These are phyloP conservation scores for Alviniconcha strummeri DNA, from an alignment of 2,888 invertebrate species.

Conservation along the genomic window DNA sequence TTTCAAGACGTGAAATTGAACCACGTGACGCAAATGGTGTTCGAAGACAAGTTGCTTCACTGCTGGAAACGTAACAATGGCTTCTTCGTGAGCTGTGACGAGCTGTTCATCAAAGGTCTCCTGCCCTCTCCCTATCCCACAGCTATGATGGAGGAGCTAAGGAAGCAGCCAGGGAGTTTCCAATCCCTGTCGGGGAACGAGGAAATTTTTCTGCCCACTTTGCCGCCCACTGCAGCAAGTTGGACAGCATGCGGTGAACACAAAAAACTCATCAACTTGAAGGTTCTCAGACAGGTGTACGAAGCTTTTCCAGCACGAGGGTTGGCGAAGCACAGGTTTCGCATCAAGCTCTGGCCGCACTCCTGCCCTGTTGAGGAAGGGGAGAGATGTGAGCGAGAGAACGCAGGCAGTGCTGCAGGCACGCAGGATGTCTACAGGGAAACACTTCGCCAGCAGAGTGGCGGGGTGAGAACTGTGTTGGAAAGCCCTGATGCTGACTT, in stretches of 20 bases:
- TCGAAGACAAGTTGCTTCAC: slow-evolving; percentile 1
- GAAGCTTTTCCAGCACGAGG: too few relatives aligned
- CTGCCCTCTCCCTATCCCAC: not conserved
- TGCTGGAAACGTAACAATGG: slow-evolving; percentile 22
- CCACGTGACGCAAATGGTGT: slow-evolving; percentile 23
- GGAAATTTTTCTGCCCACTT: too few relatives aligned
- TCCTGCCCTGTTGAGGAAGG: not conserved
- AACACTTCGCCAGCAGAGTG: not conserved
- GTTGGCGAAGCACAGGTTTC: not conserved
- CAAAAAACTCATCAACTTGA: too few relatives aligned
- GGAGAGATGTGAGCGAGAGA: not conserved
- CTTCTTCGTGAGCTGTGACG: slow-evolving; percentile 8
- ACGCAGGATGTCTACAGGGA: too few relatives aligned
- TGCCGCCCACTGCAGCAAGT: too few relatives aligned
- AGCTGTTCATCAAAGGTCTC: not conserved
- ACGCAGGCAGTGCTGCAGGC: not conserved
- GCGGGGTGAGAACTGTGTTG: not conserved
- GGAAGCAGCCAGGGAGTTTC: too few relatives aligned
- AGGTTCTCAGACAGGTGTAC: too few relatives aligned
- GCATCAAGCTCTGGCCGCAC: slow-evolving; percentile 20
- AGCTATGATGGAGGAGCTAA: too few relatives aligned
- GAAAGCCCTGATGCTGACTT: not conserved
- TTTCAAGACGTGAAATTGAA: slow-evolving; percentile 6
- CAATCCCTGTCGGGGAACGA: too few relatives aligned
- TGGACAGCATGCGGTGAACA: too few relatives aligned